Conservation (phyloP, 2,113 vertebrate species). For the Azemiops feae region DNA sequence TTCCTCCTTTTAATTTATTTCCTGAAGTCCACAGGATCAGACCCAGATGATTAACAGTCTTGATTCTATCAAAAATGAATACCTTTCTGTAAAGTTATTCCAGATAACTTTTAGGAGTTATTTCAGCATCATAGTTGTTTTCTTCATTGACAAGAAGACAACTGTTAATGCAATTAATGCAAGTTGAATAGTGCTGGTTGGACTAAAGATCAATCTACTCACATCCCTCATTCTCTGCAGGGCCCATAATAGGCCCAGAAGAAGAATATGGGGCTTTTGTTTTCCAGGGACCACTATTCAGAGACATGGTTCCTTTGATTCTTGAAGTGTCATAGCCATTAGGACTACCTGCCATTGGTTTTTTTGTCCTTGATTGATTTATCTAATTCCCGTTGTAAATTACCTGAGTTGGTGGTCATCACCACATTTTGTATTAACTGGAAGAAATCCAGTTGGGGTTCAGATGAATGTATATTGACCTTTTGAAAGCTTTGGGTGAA, state of each 20-base stretch:
- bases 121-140: background rate
- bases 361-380: background rate
- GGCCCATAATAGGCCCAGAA: background rate
- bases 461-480: background rate
- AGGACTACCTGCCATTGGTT: background rate
- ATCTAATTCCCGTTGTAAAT: background rate
- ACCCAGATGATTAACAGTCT: background rate
- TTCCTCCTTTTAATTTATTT: constrained; percentile 8
- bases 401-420: background rate
- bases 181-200: background rate
- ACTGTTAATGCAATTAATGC: background rate
- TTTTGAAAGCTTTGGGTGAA: background rate
- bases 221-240: background rate
- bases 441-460: background rate
- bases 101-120: background rate
- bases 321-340: background rate
- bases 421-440: background rate
- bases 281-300: background rate
- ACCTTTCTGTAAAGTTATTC: background rate
- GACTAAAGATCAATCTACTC: background rate
- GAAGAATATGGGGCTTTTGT: background rate
- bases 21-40: background rate
- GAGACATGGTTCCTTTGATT: background rate
- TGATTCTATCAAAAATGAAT: background rate
- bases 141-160: background rate